Base-by-base conservation (phyloP, 2,888 invertebrate species). In the Diogma glabrata region DNA sequence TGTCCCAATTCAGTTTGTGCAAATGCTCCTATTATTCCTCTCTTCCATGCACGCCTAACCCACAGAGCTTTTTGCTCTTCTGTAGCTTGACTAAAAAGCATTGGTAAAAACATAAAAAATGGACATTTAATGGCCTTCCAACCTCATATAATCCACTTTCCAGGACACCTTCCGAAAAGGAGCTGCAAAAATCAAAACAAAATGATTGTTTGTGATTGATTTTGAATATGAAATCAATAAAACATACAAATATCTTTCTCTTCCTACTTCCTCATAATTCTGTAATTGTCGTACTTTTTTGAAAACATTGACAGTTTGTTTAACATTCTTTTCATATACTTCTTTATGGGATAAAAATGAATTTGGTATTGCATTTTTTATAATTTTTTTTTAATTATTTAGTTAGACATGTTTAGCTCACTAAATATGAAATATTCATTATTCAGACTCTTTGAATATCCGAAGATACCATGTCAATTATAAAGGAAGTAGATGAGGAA, bases 1-100 rank as follows among this genome's bases (percentile, higher is more conserved):
- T 96, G 95, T 0, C 95, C 95, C 51, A 96, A 70, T 71, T 96
- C 95, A 0, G 95, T 96, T 83, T 43, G 95, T 30, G 94, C 95
- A 66, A 96, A 96, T 17, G 94, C 93, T 51, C 95, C 94, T 58
- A 95, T 81, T 52, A 96, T 87, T 57, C 83, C 79, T 56, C 85
- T 82, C 55, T 78, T 79, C 78, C 90, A 86, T 0, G 92, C 90
- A 60, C 80, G 77, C 20, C 84, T 76, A 52, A 93, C 76, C 94
- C 94, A 96, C 63, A 86, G 79, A 2, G 82, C 82, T 66, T 89
- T 87, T 64, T 96, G 96, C 50, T 93, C 89, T 49, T 84, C 74
- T 0, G 87, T 87, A 4, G 82, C 92, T 67, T 93, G 92, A 0
- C 90, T 89, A 81, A 91, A 81, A 28, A 96, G 68, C 0, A 93